These are phyloP conservation scores for Epizoanthus rinbou DNA, from an alignment of 92 coral and sea anemone genomes.

Conservation along the genomic window DNA sequence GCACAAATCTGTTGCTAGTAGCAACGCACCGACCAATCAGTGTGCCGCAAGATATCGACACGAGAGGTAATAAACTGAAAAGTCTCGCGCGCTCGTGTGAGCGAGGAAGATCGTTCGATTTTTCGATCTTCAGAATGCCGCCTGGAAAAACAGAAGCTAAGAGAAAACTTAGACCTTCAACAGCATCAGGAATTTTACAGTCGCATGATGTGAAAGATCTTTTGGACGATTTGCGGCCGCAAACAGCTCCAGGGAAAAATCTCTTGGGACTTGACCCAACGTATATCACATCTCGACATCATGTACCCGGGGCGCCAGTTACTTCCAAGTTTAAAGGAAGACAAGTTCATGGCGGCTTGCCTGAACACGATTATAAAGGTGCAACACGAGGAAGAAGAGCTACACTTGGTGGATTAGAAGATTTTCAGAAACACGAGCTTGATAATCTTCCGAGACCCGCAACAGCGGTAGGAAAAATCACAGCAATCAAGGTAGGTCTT, in stretches of 20 bases:
- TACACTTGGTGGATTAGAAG: slow-evolving; percentile 87
- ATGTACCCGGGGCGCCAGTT: slow-evolving; percentile 91
- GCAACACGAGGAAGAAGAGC: slow-evolving; percentile 88
- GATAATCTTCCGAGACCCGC: slow-evolving; percentile 83
- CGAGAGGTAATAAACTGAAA: neutral
- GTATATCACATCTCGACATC: slow-evolving; percentile 95
- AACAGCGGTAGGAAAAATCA: slow-evolving; percentile 80
- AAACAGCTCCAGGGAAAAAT: slow-evolving; percentile 92
- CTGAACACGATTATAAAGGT: slow-evolving; percentile 85
- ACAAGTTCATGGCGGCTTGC: slow-evolving; percentile 98
- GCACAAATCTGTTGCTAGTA: slow-evolving; percentile 52
- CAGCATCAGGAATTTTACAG: slow-evolving; percentile 95
- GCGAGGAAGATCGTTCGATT: slow-evolving; percentile 11
- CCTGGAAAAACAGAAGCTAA: slow-evolving; percentile 58
- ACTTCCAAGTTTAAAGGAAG: slow-evolving; percentile 86
- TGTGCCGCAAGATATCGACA: slow-evolving; percentile 25
- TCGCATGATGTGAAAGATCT: slow-evolving; percentile 82
- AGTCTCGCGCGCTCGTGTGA: slow-evolving; percentile 19
- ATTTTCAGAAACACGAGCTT: slow-evolving; percentile 78
- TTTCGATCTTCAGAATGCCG: slow-evolving; percentile 80
- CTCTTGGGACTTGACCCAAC: slow-evolving; percentile 95
- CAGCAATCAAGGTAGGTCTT: slow-evolving; percentile 78
- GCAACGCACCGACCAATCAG: slow-evolving; percentile 79
- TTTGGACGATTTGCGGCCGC: slow-evolving; percentile 89
- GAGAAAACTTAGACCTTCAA: slow-evolving; percentile 83